Evolutionary conservation across 2,113 vertebrate genomes (phyloP).

Genomic region (Emberiza fucata): DNA sequence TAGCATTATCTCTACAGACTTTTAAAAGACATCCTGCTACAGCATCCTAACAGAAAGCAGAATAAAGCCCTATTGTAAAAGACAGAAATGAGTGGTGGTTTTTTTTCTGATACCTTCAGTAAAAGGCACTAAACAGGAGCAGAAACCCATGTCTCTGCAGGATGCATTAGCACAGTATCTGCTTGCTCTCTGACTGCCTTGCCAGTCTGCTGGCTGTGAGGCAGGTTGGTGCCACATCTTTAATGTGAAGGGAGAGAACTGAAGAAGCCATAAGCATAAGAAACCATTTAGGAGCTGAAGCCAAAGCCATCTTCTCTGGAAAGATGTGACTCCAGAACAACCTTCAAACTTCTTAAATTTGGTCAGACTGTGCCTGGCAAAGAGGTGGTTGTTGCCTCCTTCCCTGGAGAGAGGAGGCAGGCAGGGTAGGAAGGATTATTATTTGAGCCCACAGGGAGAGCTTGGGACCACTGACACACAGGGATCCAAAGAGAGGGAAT

Average conservation of each 20-base stretch:
- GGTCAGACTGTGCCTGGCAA: background rate
- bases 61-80: background rate
- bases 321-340: background rate
- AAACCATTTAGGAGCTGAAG: background rate
- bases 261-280: background rate
- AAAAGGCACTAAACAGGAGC: background rate
- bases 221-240: background rate
- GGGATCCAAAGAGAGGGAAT: background rate
- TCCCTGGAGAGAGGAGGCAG: background rate
- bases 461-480: fast-evolving
- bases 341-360: background rate
- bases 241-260: background rate
- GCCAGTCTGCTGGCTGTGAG: background rate
- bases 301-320: background rate
- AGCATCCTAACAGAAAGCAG: background rate
- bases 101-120: background rate
- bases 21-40: background rate
- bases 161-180: background rate
- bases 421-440: fast-evolving
- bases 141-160: background rate
- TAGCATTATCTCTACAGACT: background rate
- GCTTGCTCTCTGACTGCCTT: background rate
- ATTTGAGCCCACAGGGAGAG: background rate
- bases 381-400: background rate
- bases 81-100: background rate